Evolutionary conservation across 2,888 invertebrate species (phyloP).

Genomic region (Exephanes ischioxanthus): DNA sequence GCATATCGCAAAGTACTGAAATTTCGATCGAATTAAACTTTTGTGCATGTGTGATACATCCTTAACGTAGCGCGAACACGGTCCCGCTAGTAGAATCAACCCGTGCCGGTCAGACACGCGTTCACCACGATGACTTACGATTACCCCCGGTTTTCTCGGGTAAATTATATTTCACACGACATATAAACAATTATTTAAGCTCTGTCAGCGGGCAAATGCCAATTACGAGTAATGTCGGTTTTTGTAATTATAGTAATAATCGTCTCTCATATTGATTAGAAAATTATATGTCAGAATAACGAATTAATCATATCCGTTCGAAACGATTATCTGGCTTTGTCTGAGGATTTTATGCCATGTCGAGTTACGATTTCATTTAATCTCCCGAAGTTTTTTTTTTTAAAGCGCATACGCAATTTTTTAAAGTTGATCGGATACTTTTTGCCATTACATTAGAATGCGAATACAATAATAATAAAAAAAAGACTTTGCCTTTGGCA

Average conservation of each 20-base stretch:
- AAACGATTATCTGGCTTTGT: background rate
- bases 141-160: background rate
- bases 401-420: background rate
- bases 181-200: constrained; percentile 14
- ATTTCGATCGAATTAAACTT: too few species aligned
- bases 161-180: constrained; percentile 22
- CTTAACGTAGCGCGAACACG: background rate
- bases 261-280: background rate
- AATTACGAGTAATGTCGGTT: constrained; percentile 9
- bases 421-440: too few species aligned
- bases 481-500: too few species aligned
- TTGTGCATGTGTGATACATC: too few species aligned
- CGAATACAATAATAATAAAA: too few species aligned
- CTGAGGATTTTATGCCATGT: background rate
- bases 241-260: constrained; percentile 12
- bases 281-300: background rate
- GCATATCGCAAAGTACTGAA: too few species aligned
- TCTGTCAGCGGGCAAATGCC: constrained; percentile 2
- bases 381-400: background rate
- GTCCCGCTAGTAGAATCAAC: constrained; percentile 26
- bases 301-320: background rate
- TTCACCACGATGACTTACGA: background rate
- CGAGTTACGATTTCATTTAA: too few species aligned
- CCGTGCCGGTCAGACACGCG: constrained; percentile 24
- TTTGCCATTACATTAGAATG: too few species aligned